Conservation (phyloP, 2,797 vertebrate genomes). For the Enteromius fasciolatus region DNA sequence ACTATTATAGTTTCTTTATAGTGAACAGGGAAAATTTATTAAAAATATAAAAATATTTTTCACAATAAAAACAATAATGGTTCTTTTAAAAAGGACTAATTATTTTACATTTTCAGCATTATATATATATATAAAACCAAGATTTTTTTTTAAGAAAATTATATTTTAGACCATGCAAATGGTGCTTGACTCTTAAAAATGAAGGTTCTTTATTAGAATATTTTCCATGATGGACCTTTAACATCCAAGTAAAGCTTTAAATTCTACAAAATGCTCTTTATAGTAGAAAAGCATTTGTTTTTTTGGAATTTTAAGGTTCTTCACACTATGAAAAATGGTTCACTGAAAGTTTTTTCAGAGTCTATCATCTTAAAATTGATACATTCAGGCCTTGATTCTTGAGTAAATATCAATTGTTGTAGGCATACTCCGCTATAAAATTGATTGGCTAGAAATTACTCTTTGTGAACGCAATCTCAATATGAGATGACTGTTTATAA, state of each 20-base stretch:
- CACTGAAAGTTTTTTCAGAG: background rate
- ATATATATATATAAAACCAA: background rate
- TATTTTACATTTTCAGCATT: too few species aligned
- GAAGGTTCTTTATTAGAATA: background rate
- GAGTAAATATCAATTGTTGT: background rate
- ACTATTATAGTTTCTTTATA: too few species aligned
- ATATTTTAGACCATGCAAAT: background rate
- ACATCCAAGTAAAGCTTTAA: background rate
- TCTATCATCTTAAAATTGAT: background rate
- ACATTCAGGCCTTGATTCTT: background rate
- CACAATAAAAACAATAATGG: too few species aligned
- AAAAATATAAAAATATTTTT: too few species aligned
- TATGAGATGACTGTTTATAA: background rate
- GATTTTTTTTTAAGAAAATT: too few species aligned
- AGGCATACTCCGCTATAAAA: background rate
- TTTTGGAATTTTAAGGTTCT: background rate
- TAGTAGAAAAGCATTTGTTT: background rate
- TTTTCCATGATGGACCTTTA: too few species aligned
- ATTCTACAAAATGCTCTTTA: background rate
- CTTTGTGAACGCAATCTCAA: background rate
- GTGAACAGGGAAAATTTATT: too few species aligned
- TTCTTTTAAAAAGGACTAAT: too few species aligned
- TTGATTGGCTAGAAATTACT: background rate
- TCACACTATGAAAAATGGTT: background rate
- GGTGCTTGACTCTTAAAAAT: background rate